A percentile compares a stretch with the other conserved stretches of the same genome.
phyloP scores from a whole-genome alignment of 1,140 invertebrate species.

The Druon quercuslanigerum region DNA sequence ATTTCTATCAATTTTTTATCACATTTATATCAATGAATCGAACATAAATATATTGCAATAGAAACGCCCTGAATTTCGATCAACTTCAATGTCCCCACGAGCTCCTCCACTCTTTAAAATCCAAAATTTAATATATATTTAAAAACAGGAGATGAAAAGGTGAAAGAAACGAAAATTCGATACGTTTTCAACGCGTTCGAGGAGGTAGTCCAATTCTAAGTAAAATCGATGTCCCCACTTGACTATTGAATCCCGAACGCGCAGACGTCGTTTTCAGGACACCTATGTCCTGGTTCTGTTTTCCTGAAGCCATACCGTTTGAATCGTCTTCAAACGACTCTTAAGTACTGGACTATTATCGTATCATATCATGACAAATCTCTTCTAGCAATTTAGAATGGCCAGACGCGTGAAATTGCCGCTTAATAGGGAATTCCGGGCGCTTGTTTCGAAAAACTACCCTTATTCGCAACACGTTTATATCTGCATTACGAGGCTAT shows the following conservation, averaged over 20 bases:
- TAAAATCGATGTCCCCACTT: slow-evolving; percentile 14
- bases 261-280: slow-evolving; percentile 28
- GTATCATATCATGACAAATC: slow-evolving; percentile 43
- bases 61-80: not conserved
- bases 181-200: not conserved
- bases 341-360: slow-evolving; percentile 53
- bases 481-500: slow-evolving; percentile 14
- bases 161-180: slow-evolving; percentile 11
- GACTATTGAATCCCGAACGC: not conserved
- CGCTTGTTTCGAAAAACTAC: slow-evolving; percentile 3
- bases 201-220: not conserved
- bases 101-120: slow-evolving; percentile 13
- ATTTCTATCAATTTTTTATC: too few species aligned
- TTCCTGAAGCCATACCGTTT: slow-evolving; percentile 51
- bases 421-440: slow-evolving; percentile 36
- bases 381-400: slow-evolving; percentile 47
- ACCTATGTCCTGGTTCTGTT: slow-evolving; percentile 46
- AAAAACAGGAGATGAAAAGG: slow-evolving; percentile 21
- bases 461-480: slow-evolving; percentile 15
- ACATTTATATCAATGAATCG: too few species aligned
- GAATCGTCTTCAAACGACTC: slow-evolving; percentile 57
- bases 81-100: not conserved
- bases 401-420: slow-evolving; percentile 42
- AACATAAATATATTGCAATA: too few species aligned
- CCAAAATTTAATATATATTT: slow-evolving; percentile 26